Base-by-base conservation (phyloP, 1,140 invertebrate species). In the Streblospio benedicti region DNA sequence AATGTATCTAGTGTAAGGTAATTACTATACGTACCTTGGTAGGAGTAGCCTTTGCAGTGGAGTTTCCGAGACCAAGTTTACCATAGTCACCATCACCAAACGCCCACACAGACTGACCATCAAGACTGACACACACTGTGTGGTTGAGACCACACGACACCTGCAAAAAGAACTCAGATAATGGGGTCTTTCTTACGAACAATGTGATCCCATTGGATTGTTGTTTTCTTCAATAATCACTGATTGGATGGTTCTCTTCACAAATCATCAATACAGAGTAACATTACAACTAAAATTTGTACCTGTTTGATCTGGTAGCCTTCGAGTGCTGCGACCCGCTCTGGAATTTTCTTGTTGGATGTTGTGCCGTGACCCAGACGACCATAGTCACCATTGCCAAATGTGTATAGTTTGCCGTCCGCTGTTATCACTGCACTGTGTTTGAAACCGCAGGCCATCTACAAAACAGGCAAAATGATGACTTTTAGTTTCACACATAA, bases 21-120 rank as follows among this genome's bases (percentile, higher is more conserved):
- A n/a, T 59, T 38, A 74, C 75, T n/a, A n/a, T n/a, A n/a, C n/a
- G n/a, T n/a, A n/a, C n/a, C 63, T 78, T 72, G 14, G 43, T 47
- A 18, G 82, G 82, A n/a, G 74, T 78, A 9, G 80, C 77, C 61
- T 82, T 83, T 27, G 81, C 79, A 12, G 76, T 77, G 12, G 79
- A 80, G 69, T 82, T 80, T 43, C 84, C 84, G 28, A 84, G 72
- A 6, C 84, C 85, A 28, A 85, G 72, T 71, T 86, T 85, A 9
- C 85, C 85, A 75, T 83, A 84, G 66, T 85, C 84, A 4, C 84
- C 83, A 75, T 86, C 85, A 2, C 85, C 85, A 76, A 86, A 86
- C 2, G 83, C 76, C 83, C 83, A 86, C 0, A 84, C 83, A n/a
- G 69, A 79, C 54, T 74, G 74, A 2, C 83, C 83, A 68, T 85